Evolutionary conservation across 2,113 vertebrate genomes (phyloP), one percentile per base, ranked within the genome.

Genomic region (Toxostoma redivivum): DNA sequence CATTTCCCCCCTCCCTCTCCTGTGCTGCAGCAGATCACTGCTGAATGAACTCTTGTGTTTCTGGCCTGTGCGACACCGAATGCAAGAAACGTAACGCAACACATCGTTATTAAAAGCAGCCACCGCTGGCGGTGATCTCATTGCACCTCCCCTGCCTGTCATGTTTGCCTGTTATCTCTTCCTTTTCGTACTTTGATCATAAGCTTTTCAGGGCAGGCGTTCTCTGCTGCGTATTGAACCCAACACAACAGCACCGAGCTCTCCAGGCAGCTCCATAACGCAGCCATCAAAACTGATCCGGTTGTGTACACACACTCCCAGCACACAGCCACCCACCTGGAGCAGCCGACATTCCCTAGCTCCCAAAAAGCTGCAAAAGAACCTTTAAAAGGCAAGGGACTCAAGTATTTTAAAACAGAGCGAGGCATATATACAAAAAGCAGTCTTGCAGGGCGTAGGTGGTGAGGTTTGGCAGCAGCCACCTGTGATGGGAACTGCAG

Each of bases 381-480:
- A 5, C 37, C 64, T 73, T 17, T 24, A 19, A 35, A 88, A 89
- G 12, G 40, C 64, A 53, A 14, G 2, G 22, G 47, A 61, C 6
- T 44, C 9, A 7, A 30, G 10, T 25, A 7, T 37, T 69, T 65
- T n/a, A 13, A 61, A 71, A 44, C 0, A 44, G 6, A 56, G 56
- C 0, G 1, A 77, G 30, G 40, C 6, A 11, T 0, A 8, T 3
- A 13, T 0, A 17, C 19, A 4, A 31, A 42, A 19, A 51, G 62
- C 44, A 60, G 57, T 44, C 53, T 24, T 2, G 7, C 3, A 12
- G 35, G n/a, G 53, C 1, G 3, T 0, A 23, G n/a, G 37, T 3
- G 60, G n/a, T 1, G 45, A n/a, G 65, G 56, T 47, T 20, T 5
- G 44, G 44, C 8, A 15, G 44, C 48, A 78, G 69, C 24, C 87